phyloP scores from a whole-genome alignment of 2,113 vertebrate genomes.

The Macaca mulatta region DNA sequence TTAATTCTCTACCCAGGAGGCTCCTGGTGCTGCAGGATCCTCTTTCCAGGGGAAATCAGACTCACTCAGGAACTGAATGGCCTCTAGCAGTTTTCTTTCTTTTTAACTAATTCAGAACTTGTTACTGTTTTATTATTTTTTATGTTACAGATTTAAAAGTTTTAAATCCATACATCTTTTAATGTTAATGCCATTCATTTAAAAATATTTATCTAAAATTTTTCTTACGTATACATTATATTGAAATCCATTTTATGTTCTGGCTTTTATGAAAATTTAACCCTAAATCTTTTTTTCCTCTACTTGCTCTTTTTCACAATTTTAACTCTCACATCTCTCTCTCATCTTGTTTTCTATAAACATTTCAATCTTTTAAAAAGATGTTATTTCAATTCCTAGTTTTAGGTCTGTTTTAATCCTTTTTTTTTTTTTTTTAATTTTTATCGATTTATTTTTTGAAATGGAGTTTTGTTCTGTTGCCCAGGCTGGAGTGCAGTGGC shows the following conservation, averaged over 20 bases:
- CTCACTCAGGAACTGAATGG: background rate
- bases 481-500: no score
- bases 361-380: background rate
- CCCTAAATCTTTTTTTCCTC: background rate
- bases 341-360: conserved; percentile 26
- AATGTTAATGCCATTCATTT: background rate
- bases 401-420: background rate
- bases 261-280: conserved; percentile 25
- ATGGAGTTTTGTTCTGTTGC: background rate
- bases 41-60: background rate
- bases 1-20: background rate
- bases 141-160: background rate
- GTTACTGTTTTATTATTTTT: background rate
- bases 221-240: background rate
- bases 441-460: background rate
- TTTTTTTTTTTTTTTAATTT: background rate
- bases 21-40: background rate
- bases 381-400: conserved; percentile 15
- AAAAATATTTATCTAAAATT: background rate
- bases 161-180: background rate
- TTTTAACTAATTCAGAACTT: conserved; percentile 14
- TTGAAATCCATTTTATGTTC: background rate
- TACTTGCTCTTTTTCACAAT: background rate
- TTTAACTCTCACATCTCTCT: background rate
- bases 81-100: background rate